Percentiles rank a stretch among this genome's conserved stretches.
Conservation (phyloP, 2,797 vertebrate genomes). For the Schizopygopsis malacanthus region DNA sequence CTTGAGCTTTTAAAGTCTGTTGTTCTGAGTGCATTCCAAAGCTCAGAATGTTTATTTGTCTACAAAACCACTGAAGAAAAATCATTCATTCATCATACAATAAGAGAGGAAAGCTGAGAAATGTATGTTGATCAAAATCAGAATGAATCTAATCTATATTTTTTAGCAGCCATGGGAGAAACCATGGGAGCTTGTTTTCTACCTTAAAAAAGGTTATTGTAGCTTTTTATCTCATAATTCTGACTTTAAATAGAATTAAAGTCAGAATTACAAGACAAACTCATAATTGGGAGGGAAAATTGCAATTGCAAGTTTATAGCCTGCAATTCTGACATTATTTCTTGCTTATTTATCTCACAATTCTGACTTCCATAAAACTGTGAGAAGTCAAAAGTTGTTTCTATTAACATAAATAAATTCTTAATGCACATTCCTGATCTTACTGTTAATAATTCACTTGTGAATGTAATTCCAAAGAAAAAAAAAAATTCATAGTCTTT, state of each 20-base stretch:
- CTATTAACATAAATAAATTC: background rate
- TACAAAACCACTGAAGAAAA: background rate
- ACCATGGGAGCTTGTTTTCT: background rate
- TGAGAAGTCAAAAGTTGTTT: background rate
- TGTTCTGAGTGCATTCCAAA: constrained; percentile 27
- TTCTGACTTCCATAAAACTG: background rate
- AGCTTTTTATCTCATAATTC: too few species aligned
- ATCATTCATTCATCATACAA: background rate
- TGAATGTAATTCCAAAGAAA: constrained; percentile 3
- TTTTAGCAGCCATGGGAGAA: background rate
- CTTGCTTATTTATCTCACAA: too few species aligned
- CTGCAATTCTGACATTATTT: background rate
- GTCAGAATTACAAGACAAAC: background rate
- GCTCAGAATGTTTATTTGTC: background rate
- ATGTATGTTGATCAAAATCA: background rate
- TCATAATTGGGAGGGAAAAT: background rate
- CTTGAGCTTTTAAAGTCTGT: constrained; percentile 20
- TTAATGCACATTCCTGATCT: background rate
- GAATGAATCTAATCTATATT: background rate
- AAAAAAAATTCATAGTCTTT: background rate
- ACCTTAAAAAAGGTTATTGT: background rate
- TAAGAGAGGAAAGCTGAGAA: background rate
- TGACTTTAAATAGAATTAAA: background rate
- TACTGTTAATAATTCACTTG: background rate
- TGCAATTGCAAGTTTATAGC: background rate